These are phyloP conservation scores for Oreohelix idahoensis DNA, from an alignment of 1,140 invertebrate species.

Conservation along the genomic window DNA sequence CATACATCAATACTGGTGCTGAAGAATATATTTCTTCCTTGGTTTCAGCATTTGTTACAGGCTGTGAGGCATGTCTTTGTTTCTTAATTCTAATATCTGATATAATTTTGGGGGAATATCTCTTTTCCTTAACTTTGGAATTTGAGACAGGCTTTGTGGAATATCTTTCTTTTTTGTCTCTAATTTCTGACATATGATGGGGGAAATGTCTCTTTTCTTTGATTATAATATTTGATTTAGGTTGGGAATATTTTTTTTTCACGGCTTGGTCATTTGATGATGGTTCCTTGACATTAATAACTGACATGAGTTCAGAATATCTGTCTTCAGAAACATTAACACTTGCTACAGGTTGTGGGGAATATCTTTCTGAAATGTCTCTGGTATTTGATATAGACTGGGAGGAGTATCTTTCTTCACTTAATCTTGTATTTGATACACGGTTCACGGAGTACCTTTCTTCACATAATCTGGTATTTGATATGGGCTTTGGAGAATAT, in stretches of 20 bases:
- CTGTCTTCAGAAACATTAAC: background rate
- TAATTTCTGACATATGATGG: background rate
- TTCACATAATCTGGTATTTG: background rate
- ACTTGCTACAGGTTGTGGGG: background rate
- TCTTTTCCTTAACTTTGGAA: background rate
- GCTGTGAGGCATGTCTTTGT: background rate
- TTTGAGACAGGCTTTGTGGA: background rate
- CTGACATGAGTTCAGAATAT: background rate
- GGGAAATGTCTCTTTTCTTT: no score
- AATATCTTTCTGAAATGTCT: background rate
- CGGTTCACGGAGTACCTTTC: background rate
- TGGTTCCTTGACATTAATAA: background rate
- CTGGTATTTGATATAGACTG: background rate
- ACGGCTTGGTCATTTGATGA: no score
- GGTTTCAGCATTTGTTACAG: background rate
- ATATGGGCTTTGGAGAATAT: background rate
- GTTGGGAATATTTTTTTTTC: no score
- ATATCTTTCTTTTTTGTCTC: background rate
- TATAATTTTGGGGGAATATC: background rate
- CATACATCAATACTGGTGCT: no score
- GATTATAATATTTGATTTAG: no score
- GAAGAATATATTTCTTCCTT: background rate
- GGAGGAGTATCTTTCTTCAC: background rate
- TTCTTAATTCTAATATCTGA: background rate
- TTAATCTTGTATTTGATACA: background rate